Conservation (phyloP, 1,140 invertebrate species). For the Halictus rubicundus region DNA sequence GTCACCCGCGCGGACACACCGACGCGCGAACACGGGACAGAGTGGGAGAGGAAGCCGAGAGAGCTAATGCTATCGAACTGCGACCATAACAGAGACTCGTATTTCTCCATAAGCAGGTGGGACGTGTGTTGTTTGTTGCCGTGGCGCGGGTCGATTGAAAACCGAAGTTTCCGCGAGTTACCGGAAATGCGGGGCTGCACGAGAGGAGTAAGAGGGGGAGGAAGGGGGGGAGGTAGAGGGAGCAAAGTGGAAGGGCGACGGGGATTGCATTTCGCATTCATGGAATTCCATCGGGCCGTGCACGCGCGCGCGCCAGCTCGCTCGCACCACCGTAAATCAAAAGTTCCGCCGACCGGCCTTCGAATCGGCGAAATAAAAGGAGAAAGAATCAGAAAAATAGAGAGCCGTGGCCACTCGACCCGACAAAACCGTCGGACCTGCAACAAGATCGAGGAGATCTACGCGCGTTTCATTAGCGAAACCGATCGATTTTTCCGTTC, state of each 20-base stretch:
- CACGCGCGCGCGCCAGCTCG: background rate
- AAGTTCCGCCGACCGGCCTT: conserved; percentile 46
- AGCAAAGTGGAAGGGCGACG: conserved; percentile 8
- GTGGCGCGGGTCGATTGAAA: conserved; percentile 38
- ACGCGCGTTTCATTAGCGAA: too few species aligned
- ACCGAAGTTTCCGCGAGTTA: conserved; percentile 46
- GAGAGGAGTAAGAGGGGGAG: too few species aligned
- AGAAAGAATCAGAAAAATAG: too few species aligned
- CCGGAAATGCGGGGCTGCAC: conserved; percentile 33
- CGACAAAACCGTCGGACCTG: too few species aligned
- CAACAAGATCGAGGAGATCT: too few species aligned
- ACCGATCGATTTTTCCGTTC: too few species aligned
- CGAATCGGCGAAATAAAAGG: background rate
- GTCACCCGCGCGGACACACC: too few species aligned
- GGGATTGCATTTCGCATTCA: conserved; percentile 66
- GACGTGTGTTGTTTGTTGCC: conserved; percentile 42
- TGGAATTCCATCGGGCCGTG: conserved; percentile 54
- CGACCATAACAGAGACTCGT: background rate
- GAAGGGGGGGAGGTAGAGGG: background rate
- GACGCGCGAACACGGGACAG: too few species aligned
- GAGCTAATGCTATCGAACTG: background rate
- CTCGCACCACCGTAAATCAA: conserved; percentile 65
- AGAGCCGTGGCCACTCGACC: too few species aligned
- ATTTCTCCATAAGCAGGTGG: conserved; percentile 28
- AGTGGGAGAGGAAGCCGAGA: too few species aligned